Conservation (phyloP, 2,113 vertebrate genomes). For the Oreochromis aureus region DNA sequence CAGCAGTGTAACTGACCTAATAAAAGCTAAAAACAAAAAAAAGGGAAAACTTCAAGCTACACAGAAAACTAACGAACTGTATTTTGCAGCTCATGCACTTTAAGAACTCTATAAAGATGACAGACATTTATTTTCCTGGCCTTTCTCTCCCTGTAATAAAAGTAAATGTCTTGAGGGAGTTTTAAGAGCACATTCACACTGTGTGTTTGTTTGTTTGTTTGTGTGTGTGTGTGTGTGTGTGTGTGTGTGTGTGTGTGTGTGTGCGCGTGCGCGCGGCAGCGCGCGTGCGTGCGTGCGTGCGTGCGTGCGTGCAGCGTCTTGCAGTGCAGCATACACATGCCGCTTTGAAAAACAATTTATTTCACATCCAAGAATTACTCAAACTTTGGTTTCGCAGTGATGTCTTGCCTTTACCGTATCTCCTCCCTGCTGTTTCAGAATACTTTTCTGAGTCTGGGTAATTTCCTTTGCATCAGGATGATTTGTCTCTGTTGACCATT, state of each 20-base stretch:
- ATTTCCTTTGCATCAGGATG: constrained; percentile 5
- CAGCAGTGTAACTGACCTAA: background rate
- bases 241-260: background rate
- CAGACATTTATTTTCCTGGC: background rate
- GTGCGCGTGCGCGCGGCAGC: accelerated
- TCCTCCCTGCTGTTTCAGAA: background rate
- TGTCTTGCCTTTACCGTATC: background rate
- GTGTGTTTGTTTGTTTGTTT: background rate
- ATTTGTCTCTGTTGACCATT: background rate
- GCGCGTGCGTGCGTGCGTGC: too few relatives aligned
- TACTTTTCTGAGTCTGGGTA: background rate
- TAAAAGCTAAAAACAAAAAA: background rate
- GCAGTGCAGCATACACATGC: too few relatives aligned
- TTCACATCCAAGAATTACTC: background rate
- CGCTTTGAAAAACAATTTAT: background rate
- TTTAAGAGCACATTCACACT: background rate
- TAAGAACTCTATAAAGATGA: background rate
- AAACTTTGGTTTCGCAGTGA: background rate
- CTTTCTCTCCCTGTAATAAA: background rate
- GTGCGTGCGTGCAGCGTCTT: too few relatives aligned
- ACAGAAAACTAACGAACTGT: background rate
- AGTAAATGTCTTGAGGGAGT: background rate
- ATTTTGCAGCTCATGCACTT: background rate
- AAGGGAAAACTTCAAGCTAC: background rate
- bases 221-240: background rate